These are phyloP conservation scores for Vandiemenella viatica DNA, from an alignment of 2,888 invertebrate species.

Conservation along the genomic window DNA sequence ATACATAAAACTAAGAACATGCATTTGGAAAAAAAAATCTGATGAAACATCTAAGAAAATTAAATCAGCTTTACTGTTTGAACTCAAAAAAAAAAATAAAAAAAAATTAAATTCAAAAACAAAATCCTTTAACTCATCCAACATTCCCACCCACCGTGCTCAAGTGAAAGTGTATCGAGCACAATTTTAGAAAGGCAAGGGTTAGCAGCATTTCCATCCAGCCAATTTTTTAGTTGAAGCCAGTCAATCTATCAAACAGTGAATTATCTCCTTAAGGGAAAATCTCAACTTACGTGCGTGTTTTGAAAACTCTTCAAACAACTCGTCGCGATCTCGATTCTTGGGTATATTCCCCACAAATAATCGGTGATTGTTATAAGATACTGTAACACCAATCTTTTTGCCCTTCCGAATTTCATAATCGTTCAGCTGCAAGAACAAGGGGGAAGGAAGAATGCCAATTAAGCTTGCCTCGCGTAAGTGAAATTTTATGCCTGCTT, in stretches of 20 bases:
- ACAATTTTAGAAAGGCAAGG: background rate
- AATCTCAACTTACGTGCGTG: conserved; percentile 92
- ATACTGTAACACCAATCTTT: conserved; percentile 98
- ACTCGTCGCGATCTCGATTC: conserved; percentile 98
- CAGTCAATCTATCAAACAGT: conserved; percentile 3
- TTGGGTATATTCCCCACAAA: conserved; percentile 99
- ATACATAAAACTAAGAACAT: too few relatives aligned
- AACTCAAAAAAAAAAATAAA: too few relatives aligned
- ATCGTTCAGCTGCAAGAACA: conserved; percentile 98
- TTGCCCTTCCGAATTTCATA: conserved; percentile 99
- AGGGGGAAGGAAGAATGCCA: conserved; percentile 50
- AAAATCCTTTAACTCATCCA: conserved; percentile 10
- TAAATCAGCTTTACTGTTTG: too few relatives aligned
- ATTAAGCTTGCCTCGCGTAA: conserved; percentile 33
- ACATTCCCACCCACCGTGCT: conserved; percentile 13
- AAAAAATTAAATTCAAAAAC: too few relatives aligned
- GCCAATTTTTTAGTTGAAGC: conserved; percentile 3
- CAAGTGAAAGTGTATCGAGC: background rate
- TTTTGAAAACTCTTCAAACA: conserved; percentile 97
- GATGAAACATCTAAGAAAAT: too few relatives aligned
- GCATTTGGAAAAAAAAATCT: too few relatives aligned
- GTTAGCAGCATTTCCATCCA: background rate
- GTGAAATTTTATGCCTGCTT: conserved; percentile 18
- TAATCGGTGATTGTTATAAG: conserved; percentile 99
- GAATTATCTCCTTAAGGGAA: conserved; percentile 20